Conservation (phyloP, 2,113 vertebrate genomes). For the Dendropsophus ebraccatus region DNA sequence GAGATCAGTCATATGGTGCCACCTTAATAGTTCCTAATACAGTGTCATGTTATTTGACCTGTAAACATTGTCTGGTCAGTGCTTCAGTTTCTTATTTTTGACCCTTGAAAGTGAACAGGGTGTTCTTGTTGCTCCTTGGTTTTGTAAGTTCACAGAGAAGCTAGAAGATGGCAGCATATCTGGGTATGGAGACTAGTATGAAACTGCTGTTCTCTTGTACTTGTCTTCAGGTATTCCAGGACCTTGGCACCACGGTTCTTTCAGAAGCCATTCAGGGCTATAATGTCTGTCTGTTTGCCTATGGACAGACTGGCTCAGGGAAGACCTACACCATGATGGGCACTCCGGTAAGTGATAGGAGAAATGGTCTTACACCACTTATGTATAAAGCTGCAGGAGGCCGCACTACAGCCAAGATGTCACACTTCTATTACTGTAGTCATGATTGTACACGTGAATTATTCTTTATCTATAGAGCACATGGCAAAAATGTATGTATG, state of each 20-base stretch:
- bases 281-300: constrained; percentile 98
- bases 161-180: too few relatives aligned
- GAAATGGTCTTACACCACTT: too few relatives aligned
- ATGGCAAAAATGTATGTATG: too few relatives aligned
- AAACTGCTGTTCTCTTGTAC: constrained; percentile 5
- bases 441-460: too few relatives aligned
- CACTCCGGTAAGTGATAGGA: constrained; percentile 83
- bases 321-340: constrained; percentile 99
- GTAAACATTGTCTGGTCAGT: background rate
- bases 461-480: too few relatives aligned
- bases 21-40: background rate
- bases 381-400: background rate
- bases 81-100: too few relatives aligned
- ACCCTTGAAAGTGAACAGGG: too few relatives aligned
- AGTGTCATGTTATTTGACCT: background rate
- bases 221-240: constrained; percentile 87
- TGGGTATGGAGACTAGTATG: too few relatives aligned
- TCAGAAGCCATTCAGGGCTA: constrained; percentile 89
- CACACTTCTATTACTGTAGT: too few relatives aligned
- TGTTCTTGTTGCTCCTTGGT: background rate
- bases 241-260: constrained; percentile 90
- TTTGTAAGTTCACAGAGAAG: too few relatives aligned
- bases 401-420: background rate
- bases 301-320: constrained; percentile 96
- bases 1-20: background rate